Evolutionary conservation across 1,140 invertebrate genomes (phyloP).

Genomic region (Psix sp.): DNA sequence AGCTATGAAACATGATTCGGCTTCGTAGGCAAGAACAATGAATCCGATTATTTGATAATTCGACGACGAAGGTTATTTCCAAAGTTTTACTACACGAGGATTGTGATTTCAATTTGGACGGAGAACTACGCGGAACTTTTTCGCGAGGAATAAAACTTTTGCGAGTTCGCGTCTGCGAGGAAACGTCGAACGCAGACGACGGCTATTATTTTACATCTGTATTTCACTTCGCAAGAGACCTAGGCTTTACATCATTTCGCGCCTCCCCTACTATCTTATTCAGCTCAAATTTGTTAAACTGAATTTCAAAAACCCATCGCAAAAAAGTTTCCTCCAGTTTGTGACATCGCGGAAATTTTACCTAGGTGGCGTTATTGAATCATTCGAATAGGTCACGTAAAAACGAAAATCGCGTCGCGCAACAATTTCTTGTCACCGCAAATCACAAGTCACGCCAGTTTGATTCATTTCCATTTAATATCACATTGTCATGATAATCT

Average conservation of each 20-base stretch:
- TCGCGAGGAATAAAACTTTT: constrained; percentile 47
- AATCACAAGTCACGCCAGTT: too few relatives aligned
- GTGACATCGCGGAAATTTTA: too few relatives aligned
- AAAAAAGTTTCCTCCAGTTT: too few relatives aligned
- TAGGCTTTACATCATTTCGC: constrained; percentile 5
- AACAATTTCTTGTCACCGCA: too few relatives aligned
- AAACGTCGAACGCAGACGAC: constrained; percentile 34
- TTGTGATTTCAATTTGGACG: constrained; percentile 56
- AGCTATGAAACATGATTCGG: too few relatives aligned
- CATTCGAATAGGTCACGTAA: too few relatives aligned
- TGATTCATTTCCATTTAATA: constrained; percentile 29
- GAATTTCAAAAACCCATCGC: neutral
- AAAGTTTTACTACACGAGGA: constrained; percentile 46
- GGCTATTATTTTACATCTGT: constrained; percentile 41
- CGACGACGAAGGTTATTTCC: constrained; percentile 20
- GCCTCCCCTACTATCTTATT: neutral
- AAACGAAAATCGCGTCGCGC: too few relatives aligned
- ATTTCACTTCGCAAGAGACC: too few relatives aligned
- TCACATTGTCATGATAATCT: constrained; percentile 33
- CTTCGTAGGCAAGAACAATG: too few relatives aligned
- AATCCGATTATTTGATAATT: constrained; percentile 46
- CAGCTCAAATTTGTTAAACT: constrained; percentile 1
- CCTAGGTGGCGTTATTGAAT: too few relatives aligned
- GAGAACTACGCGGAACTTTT: constrained; percentile 50
- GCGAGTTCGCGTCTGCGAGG: constrained; percentile 29